Base-by-base conservation (phyloP, 1,140 invertebrate species). In the Drosophila serrata region DNA sequence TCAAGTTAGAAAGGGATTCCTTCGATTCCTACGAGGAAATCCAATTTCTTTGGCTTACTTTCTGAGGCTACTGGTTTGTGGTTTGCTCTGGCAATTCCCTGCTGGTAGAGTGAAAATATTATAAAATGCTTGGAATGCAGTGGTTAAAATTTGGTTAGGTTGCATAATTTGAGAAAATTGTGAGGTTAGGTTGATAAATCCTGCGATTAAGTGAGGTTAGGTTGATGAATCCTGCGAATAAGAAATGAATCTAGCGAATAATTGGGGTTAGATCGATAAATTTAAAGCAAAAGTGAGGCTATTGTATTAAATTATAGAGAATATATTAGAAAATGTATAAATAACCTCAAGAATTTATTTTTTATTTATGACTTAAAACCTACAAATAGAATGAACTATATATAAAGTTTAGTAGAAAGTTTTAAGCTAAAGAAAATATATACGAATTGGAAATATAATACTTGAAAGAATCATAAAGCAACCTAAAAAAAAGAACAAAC, bases 31-130 rank as follows among this genome's bases (percentile, higher is more conserved):
- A n/a, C n/a, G 29, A 2, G 56, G 29, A 35, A 64, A 61, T 61
- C 62, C 56, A 64, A 64, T 64, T 63, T 63, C 27, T 57, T 63
- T 45, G 56, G 39, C 19, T 35, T 64, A n/a, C 42, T 61, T 62
- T 62, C 17, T 11, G 35, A 6, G 39, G 29, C 37, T 24, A 13
- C 37, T 40, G 56, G 5, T 19, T 19, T 62, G 62, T 5, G 62
- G 62, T 45, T 64, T 64, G 24, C 29, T 19, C 29, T 19, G 39
- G 39, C 55, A 43, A 33, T 60, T 43, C 39, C 8, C 51, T 17
- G 37, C 27, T 17, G 56, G 6, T 6, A 17, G 31, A 17, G 27
- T 11, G 19, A 1, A 12, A 43, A 17, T 24, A 33, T 64, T 42
- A 22, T 15, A 13, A 63, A 60, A 40, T 19, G 3, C 1, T 12